Conservation (phyloP, 2,888 invertebrate species). For the Dromius quadrimaculatus region DNA sequence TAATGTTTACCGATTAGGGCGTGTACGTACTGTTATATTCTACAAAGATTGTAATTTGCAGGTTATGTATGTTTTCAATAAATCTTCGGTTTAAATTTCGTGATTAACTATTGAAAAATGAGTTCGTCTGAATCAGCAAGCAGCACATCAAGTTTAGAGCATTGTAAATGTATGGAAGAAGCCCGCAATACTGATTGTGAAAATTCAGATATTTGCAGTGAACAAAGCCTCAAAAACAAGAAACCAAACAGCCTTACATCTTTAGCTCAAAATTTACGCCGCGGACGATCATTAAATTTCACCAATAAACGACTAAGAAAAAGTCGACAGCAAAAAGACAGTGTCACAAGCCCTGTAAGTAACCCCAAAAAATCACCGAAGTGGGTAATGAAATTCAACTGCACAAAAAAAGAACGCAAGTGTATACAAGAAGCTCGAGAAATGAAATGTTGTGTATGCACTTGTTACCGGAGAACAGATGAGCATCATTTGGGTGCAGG, state of each 20-base stretch:
- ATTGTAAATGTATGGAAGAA: slow-evolving; percentile 44
- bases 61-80: slow-evolving; percentile 14
- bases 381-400: slow-evolving; percentile 64
- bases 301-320: slow-evolving; percentile 59
- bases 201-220: slow-evolving; percentile 25
- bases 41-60: too few relatives aligned
- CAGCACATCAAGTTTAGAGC: slow-evolving; percentile 40
- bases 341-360: slow-evolving; percentile 42
- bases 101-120: slow-evolving; percentile 20
- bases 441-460: slow-evolving; percentile 62
- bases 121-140: slow-evolving; percentile 40
- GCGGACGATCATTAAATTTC: slow-evolving; percentile 61
- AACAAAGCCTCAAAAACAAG: slow-evolving; percentile 34
- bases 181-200: slow-evolving; percentile 18
- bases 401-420: slow-evolving; percentile 62
- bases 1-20: too few relatives aligned
- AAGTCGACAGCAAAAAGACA: slow-evolving; percentile 55
- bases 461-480: slow-evolving; percentile 62
- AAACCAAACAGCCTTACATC: slow-evolving; percentile 44
- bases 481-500: slow-evolving; percentile 59
- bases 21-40: too few relatives aligned
- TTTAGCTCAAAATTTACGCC: slow-evolving; percentile 59
- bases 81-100: too few relatives aligned
- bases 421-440: slow-evolving; percentile 47
- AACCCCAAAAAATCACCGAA: slow-evolving; percentile 62